Evolutionary conservation across 2,797 vertebrate genomes (phyloP), one percentile per base, ranked within the genome.

Genomic region (Oceanodroma leucorhoa): DNA sequence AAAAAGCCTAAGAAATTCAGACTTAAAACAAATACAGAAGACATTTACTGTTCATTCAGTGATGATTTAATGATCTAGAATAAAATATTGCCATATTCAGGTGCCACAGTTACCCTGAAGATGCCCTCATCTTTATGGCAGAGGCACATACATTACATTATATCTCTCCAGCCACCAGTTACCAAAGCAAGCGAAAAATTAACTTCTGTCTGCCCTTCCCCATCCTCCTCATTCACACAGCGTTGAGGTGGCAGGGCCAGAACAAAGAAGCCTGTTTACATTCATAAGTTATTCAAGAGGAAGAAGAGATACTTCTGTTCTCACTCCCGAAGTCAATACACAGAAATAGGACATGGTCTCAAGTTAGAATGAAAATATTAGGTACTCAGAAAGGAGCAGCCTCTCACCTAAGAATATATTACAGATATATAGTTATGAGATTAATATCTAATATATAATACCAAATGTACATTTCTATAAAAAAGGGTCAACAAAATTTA

Each of bases 391-490:
- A 72, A 75, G 21, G 9, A 91, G 6, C 16, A 82, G 36, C 16
- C 45, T 76, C 45, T 60, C 15, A 69, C 5, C 13, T 48, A 53
- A 41, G 16, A 43, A 53, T 64, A 48, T 51, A 71, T 43, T 45
- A 64, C 14, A 87, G 11, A 13, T 12, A 30, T 4, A 6, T 29
- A 80, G 60, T 34, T 34, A 55, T 45, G 48, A 75, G 8, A 65
- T 38, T n/a, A 53, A 34, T 36, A 64, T 12, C 8, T 3, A 32
- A 36, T 22, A 45, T 18, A 32, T 41, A 71, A 60, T 11, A 73
- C 4, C 2, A 55, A 75, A 17, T 7, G 1, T 7, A 58, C 1
- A 29, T 1, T 46, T 54, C 17, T 40, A 7, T 40, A 14, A 40
- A 34, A 85, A 84, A 40, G 1, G 6, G 2, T 24, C 8, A 66